A percentile compares a stretch with the other conserved stretches of the same genome.
These are phyloP conservation scores for Polyergus mexicanus DNA, from an alignment of 1,140 invertebrate species.

Conservation along the genomic window DNA sequence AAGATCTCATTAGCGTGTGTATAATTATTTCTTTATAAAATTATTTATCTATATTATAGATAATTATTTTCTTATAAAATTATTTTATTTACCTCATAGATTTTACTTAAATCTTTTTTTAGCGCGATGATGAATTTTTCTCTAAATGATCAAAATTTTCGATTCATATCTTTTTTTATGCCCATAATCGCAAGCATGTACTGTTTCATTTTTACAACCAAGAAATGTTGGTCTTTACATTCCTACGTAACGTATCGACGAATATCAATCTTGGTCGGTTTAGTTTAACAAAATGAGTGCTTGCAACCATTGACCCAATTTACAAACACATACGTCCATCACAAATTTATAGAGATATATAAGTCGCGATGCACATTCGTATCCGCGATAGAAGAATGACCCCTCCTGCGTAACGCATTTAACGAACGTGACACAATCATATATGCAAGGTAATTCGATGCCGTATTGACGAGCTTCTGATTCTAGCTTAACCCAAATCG, in stretches of 20 bases:
- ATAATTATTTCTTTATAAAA: no score
- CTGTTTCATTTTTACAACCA: neutral
- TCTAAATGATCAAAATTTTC: neutral
- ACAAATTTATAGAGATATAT: neutral
- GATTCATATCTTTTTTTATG: neutral
- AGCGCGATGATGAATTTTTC: neutral
- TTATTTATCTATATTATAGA: no score
- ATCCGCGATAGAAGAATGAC: conserved; percentile 12
- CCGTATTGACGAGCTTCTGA: conserved; percentile 26
- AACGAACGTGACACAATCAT: conserved; percentile 33
- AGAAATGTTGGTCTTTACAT: neutral
- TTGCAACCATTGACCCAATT: conserved; percentile 37
- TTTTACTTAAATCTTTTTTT: neutral
- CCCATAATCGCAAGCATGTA: neutral
- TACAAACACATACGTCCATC: neutral
- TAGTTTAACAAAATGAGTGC: neutral
- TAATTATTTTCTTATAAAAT: neutral
- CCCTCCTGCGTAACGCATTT: conserved; percentile 31
- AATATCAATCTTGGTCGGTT: conserved; percentile 12
- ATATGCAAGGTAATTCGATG: conserved; percentile 33
- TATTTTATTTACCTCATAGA: neutral
- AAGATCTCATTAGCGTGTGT: no score
- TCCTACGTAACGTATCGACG: neutral
- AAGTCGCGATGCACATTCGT: conserved; percentile 16
- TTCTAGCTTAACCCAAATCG: conserved; percentile 28